phyloP scores from a whole-genome alignment of 2,797 vertebrate genomes.

The Propithecus perrieri region DNA sequence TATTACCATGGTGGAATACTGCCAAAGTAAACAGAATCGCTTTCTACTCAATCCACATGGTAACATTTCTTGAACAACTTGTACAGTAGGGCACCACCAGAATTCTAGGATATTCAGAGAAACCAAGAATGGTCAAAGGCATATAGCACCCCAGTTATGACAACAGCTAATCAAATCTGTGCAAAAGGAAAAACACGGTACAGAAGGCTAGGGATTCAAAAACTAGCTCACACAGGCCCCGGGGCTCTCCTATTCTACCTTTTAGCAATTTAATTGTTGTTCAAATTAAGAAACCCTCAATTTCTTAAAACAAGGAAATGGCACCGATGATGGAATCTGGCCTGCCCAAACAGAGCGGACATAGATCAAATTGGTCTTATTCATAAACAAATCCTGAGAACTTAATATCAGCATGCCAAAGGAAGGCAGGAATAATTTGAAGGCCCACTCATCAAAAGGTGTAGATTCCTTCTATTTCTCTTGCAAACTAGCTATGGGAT shows the following conservation, averaged over 20 bases:
- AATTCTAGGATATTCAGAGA: constrained; percentile 4
- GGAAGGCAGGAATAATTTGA: constrained; percentile 8
- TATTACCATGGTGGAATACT: background rate
- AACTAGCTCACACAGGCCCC: background rate
- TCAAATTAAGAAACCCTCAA: background rate
- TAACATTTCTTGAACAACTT: constrained; percentile 8
- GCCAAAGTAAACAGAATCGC: background rate
- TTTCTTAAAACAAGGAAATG: background rate
- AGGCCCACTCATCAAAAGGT: background rate
- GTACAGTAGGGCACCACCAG: background rate
- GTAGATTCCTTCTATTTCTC: background rate
- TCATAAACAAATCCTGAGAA: background rate
- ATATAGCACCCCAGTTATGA: background rate
- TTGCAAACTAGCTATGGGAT: background rate
- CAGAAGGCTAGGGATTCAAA: background rate
- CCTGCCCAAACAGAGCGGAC: background rate
- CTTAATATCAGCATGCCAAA: background rate
- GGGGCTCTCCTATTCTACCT: background rate
- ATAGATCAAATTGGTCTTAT: background rate
- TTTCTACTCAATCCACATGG: background rate
- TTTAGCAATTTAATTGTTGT: constrained; percentile 15
- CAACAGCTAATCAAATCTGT: background rate
- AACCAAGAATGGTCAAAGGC: background rate
- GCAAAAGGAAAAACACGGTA: background rate
- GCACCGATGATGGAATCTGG: background rate